phyloP scores from a whole-genome alignment of 2,888 invertebrate species.

The Xylocampa areola region DNA sequence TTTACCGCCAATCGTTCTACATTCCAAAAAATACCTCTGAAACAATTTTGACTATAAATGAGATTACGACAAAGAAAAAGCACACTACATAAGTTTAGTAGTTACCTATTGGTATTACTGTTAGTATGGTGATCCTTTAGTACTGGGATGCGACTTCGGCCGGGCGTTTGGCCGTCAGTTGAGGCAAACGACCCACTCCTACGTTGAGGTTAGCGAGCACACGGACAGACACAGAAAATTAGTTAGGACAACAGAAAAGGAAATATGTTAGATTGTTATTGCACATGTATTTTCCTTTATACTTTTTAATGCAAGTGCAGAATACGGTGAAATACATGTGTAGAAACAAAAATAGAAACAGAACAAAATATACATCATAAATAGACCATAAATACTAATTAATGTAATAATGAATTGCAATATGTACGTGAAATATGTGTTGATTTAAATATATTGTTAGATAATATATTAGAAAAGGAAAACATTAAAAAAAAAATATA shows the following conservation, averaged over 20 bases:
- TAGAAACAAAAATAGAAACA: slow-evolving; percentile 44
- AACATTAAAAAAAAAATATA: background rate
- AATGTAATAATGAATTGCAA: slow-evolving; percentile 35
- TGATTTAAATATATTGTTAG: background rate
- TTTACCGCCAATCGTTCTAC: slow-evolving; percentile 49
- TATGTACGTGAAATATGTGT: slow-evolving; percentile 3
- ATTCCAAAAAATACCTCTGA: slow-evolving; percentile 51
- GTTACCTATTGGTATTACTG: slow-evolving; percentile 87
- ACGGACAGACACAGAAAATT: slow-evolving; percentile 81
- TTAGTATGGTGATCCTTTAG: slow-evolving; percentile 87
- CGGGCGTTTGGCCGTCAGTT: slow-evolving; percentile 86
- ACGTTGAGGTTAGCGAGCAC: slow-evolving; percentile 84
- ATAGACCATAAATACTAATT: slow-evolving; percentile 26
- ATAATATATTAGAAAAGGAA: too few species aligned
- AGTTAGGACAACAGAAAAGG: slow-evolving; percentile 76
- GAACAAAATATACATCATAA: slow-evolving; percentile 29
- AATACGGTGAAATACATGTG: slow-evolving; percentile 48
- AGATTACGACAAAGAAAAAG: slow-evolving; percentile 44
- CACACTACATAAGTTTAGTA: slow-evolving; percentile 59
- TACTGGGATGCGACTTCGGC: slow-evolving; percentile 87
- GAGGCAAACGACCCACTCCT: slow-evolving; percentile 89
- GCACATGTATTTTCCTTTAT: slow-evolving; percentile 66
- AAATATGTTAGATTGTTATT: slow-evolving; percentile 65
- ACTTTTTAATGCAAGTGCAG: background rate
- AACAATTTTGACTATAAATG: slow-evolving; percentile 51